phyloP scores from a whole-genome alignment of 2,888 invertebrate genomes.

The Noctua comes region DNA sequence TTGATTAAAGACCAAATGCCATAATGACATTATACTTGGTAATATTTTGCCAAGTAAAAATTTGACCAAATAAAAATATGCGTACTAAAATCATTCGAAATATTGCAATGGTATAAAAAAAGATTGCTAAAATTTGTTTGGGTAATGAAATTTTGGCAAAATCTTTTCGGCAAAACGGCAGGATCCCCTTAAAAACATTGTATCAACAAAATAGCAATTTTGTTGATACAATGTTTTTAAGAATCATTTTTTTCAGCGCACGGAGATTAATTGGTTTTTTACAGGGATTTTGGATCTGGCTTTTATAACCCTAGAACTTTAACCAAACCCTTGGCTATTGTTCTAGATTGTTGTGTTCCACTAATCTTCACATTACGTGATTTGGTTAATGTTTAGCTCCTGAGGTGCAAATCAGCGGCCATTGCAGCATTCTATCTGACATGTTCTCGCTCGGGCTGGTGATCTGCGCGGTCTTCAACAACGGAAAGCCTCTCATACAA shows the following conservation, averaged over 20 bases:
- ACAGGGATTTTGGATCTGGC: neutral
- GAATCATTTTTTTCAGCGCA: neutral
- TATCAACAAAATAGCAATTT: too few relatives aligned
- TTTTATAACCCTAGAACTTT: neutral
- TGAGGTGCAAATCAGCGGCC: conserved; percentile 96
- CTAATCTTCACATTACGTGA: conserved; percentile 13
- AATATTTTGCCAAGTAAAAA: too few relatives aligned
- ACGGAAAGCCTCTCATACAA: conserved; percentile 96
- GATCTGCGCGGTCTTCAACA: conserved; percentile 97
- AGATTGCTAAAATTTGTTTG: too few relatives aligned
- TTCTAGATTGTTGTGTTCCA: neutral
- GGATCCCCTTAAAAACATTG: too few relatives aligned
- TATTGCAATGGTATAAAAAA: too few relatives aligned
- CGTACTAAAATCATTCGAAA: too few relatives aligned
- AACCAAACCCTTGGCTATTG: neutral
- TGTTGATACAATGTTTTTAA: neutral
- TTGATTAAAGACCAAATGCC: too few relatives aligned
- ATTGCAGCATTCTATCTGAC: conserved; percentile 96
- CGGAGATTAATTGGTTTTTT: neutral
- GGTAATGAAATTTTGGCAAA: too few relatives aligned
- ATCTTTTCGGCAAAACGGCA: too few relatives aligned
- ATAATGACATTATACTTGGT: too few relatives aligned
- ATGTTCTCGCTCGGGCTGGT: conserved; percentile 99
- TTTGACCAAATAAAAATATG: too few relatives aligned
- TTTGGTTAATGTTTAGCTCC: conserved; percentile 92